Conservation (phyloP, 2,113 vertebrate species). For the Ptilorrhoa leucosticta region DNA sequence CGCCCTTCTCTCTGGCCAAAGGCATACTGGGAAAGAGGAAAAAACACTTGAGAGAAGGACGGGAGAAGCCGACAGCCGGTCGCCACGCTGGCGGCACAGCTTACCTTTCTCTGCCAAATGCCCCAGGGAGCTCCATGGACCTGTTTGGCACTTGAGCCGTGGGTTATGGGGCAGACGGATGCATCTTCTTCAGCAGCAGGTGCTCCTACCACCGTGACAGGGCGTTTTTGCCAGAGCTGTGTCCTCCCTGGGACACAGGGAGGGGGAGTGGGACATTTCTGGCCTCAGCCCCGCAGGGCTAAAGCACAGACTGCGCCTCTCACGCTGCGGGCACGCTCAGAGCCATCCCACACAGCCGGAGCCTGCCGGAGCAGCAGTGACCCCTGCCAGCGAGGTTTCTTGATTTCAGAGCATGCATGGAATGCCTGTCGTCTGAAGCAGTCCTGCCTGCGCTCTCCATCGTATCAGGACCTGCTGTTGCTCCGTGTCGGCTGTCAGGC, state of each 20-base stretch:
- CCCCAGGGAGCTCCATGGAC: background rate
- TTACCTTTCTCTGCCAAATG: background rate
- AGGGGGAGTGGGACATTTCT: background rate
- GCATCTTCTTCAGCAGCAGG: background rate
- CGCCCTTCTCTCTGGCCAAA: background rate
- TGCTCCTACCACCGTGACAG: background rate
- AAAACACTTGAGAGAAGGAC: background rate
- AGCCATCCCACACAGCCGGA: background rate
- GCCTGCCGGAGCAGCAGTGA: background rate
- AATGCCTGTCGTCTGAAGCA: background rate
- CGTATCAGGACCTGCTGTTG: background rate
- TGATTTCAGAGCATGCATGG: accelerated
- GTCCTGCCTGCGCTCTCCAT: background rate
- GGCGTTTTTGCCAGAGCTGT: background rate
- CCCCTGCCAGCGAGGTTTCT: background rate
- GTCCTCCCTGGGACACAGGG: background rate
- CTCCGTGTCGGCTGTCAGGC: background rate
- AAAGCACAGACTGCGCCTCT: background rate
- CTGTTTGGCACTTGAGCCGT: background rate
- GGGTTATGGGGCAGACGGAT: background rate
- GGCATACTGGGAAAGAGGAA: background rate
- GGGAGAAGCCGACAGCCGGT: background rate
- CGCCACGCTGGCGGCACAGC: background rate
- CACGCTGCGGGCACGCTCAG: accelerated
- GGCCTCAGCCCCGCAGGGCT: background rate